Percentiles rank a stretch among this genome's conserved stretches.
Conservation (phyloP, 2,113 vertebrate species). For the Spea bombifrons region DNA sequence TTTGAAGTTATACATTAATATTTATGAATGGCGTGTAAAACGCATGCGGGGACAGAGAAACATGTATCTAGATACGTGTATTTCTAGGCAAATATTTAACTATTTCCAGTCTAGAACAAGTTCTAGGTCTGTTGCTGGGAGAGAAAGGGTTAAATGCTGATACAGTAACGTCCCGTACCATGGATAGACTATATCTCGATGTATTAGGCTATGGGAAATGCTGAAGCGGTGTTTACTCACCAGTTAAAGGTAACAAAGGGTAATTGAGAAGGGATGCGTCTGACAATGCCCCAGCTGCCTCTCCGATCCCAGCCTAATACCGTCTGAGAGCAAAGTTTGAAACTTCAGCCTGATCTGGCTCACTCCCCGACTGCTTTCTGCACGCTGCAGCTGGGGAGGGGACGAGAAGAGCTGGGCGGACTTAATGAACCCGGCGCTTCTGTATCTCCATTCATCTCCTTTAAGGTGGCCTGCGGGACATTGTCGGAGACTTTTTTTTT, state of each 20-base stretch:
- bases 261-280: constrained; percentile 4
- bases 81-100: too few species aligned
- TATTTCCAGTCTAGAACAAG: too few species aligned
- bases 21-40: too few species aligned
- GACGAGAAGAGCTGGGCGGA: constrained; percentile 2
- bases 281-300: constrained; percentile 7
- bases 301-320: not conserved
- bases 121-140: too few species aligned
- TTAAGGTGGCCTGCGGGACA: not conserved
- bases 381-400: constrained; percentile 2
- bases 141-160: not conserved
- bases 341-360: constrained; percentile 33
- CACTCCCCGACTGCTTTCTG: constrained; percentile 15
- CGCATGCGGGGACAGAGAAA: too few species aligned
- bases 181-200: not conserved
- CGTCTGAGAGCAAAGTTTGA: constrained; percentile 25
- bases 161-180: not conserved
- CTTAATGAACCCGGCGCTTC: not conserved
- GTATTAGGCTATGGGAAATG: not conserved
- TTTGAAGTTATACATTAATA: too few species aligned
- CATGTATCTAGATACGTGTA: too few species aligned
- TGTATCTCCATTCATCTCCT: not conserved
- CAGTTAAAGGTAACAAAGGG: constrained; percentile 2
- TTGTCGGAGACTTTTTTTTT: too few species aligned
- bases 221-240: constrained; percentile 30